Evolutionary conservation across 2,888 invertebrate genomes (phyloP), one percentile per base, ranked within the genome.

Genomic region (Drosophila heteroneura): DNA sequence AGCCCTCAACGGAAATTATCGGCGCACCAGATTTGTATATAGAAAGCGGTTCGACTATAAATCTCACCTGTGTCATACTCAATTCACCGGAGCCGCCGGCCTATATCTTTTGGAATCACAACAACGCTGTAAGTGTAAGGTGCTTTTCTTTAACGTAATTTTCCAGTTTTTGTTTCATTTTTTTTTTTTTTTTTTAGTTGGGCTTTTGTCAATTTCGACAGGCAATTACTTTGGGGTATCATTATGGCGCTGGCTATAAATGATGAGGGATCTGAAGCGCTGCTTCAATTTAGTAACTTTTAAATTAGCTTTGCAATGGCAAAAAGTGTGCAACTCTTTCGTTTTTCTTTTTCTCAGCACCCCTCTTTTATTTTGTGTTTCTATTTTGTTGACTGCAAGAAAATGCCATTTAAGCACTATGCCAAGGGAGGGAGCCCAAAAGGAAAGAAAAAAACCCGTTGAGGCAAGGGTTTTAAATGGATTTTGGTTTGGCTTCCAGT

Each of bases 101-200:
- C 68, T 98, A 97, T 94, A 98, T 98, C 93, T 97, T 97, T 94
- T 98, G 98, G 98, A 97, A 98, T 94, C 98, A 98, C 94, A 97
- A 98, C 94, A 96, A 97, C 93, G 97, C 96, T 94, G 98, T 98
- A 94, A 96, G 96, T 95, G 82, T 39, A 62, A 58, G 49, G 44
- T 35, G 35, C 33, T 35, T 59, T 58, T 35, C 30, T 12, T 44
- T 7, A 53, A 7, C 32, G 22, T 61, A 35, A 7, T 26, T 26
- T 37, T 56, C 2, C 0, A 28, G 5, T 28, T 28, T 28, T 28
- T 28, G 28, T 57, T 37, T 28, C 10, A 26, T 14, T 16, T 28
- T 26, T 33, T 54, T 35, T 30, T 14, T 33, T 47, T 44, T 32
- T 39, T 10, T 9, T 35, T 54, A 22, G 58, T 41, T 9, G 37